Evolutionary conservation across 1,140 invertebrate genomes (phyloP).

Genomic region (Drosophila burlai): DNA sequence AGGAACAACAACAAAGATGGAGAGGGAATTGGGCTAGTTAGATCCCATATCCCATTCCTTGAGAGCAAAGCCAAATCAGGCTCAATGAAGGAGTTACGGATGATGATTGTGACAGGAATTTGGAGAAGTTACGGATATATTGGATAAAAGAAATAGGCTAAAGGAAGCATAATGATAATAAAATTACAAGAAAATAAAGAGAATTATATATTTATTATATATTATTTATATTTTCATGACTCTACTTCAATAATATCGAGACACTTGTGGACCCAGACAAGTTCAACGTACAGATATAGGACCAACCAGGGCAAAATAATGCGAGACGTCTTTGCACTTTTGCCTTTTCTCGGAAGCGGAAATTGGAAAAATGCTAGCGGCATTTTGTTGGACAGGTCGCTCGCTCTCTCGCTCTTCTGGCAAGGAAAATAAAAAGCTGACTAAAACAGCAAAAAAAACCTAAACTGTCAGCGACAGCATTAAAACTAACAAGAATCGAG

Average conservation of each 20-base stretch:
- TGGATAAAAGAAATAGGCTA: not conserved
- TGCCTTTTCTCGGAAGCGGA: slow-evolving; percentile 52
- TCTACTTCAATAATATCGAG: not conserved
- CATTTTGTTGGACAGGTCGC: slow-evolving; percentile 67
- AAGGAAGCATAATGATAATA: not conserved
- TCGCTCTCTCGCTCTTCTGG: slow-evolving; percentile 12
- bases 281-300: slow-evolving; percentile 18
- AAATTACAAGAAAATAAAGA: not conserved
- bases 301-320: slow-evolving; percentile 28
- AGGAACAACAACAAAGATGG: slow-evolving; percentile 2
- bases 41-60: slow-evolving; percentile 26
- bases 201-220: not conserved
- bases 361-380: slow-evolving; percentile 71
- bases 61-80: slow-evolving; percentile 32
- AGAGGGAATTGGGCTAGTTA: slow-evolving; percentile 18
- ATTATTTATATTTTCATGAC: too few species aligned
- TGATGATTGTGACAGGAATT: slow-evolving; percentile 42
- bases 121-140: not conserved
- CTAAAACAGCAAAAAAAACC: slow-evolving; percentile 11
- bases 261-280: slow-evolving; percentile 25
- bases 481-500: slow-evolving; percentile 55
- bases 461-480: slow-evolving; percentile 70
- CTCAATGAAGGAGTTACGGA: slow-evolving; percentile 30
- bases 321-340: slow-evolving; percentile 43
- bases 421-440: slow-evolving; percentile 25